Evolutionary conservation across 2,888 invertebrate species (phyloP), one percentile per base, ranked within the genome.

Genomic region (Leptura quadrifasciata): DNA sequence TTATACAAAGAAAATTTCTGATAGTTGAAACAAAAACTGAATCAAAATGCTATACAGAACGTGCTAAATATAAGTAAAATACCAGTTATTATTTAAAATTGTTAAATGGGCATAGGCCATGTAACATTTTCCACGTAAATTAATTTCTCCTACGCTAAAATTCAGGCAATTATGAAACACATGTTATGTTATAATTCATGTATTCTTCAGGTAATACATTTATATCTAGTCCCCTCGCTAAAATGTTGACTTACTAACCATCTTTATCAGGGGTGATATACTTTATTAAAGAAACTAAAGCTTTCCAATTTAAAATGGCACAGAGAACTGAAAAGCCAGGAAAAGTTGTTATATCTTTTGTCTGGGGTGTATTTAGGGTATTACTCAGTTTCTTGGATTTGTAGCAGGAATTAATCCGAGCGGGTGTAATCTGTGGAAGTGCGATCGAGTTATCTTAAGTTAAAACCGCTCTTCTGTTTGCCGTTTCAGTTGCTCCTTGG

Each of bases 381-480:
- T 58, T 69, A 58, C 58, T 21, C 57, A 58, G 69, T 58, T 69
- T 69, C 69, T 69, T 69, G 58, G 69, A 69, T 69, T 69, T 69
- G 69, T 47, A 69, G 58, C 58, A 47, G 27, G 69, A 54, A 69
- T 69, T 69, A 69, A 69, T 69, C 69, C 69, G 39, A 60, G 58
- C 57, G 69, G 31, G 9, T 57, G 35, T 69, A 69, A 69, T 57
- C 69, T 58, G 58, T 24, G 69, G 69, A 69, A 69, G 69, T 69
- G 47, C 69, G 69, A 69, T 69, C 69, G 69, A 69, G 69, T 69
- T 69, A 69, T 69, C 69, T 58, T 58, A 31, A 69, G 69, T 55
- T 69, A 58, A 69, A 58, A 54, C 35, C 57, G n/a, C 68, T 69
- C 58, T 58, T 58, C 58, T 69, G 58, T 58, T 58, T 35, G 39